These are phyloP conservation scores for Pyralis farinalis DNA, from an alignment of 2,888 invertebrate genomes.

Conservation along the genomic window DNA sequence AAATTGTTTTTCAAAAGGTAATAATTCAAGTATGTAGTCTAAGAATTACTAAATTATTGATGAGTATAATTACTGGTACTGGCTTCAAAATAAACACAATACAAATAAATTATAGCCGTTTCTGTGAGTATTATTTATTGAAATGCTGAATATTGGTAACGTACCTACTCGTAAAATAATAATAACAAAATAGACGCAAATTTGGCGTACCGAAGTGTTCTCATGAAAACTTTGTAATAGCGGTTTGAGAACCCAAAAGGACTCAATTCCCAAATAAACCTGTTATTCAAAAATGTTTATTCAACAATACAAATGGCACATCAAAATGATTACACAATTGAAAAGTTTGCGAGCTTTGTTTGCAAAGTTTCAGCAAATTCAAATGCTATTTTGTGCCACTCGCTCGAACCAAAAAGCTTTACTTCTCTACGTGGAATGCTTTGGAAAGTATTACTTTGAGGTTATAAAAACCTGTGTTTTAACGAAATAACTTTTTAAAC, in stretches of 20 bases:
- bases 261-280: not conserved
- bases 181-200: slow-evolving; percentile 4
- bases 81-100: too few species aligned
- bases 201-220: not conserved
- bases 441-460: not conserved
- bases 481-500: too few species aligned
- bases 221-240: not conserved
- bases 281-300: not conserved
- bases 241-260: not conserved
- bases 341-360: slow-evolving; percentile 3
- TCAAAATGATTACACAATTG: slow-evolving; percentile 10
- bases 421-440: not conserved
- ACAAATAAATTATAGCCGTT: too few species aligned
- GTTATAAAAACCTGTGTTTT: too few species aligned
- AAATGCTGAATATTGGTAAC: too few species aligned
- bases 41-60: too few species aligned
- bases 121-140: too few species aligned
- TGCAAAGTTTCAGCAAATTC: not conserved
- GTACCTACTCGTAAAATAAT: too few species aligned
- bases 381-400: not conserved
- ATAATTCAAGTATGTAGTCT: too few species aligned
- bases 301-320: not conserved
- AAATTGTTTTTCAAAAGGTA: too few species aligned
- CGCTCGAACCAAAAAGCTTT: not conserved
- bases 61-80: too few species aligned